Evolutionary conservation across 1,140 invertebrate species (phyloP), one percentile per base, ranked within the genome.

Genomic region (Xylocopa sonorina): DNA sequence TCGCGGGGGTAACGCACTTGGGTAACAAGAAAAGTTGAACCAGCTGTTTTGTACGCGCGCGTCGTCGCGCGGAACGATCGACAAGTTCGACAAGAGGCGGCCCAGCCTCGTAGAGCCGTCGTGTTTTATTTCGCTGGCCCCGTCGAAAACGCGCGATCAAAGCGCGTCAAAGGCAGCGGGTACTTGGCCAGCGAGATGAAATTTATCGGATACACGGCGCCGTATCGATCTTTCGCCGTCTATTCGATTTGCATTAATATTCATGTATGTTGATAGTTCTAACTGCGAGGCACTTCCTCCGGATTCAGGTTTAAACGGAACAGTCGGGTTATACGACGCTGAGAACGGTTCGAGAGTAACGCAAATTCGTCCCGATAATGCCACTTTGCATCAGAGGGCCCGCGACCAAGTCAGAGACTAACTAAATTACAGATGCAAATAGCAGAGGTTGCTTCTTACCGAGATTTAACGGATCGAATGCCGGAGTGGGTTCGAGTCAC

Each of bases 381-480:
- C 83, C 85, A 90, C 85, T 90, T 88, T 88, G 85, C 88, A 87
- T 91, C 88, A 82, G 77, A 81, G 88, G 87, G 87, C 81, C n/a
- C 86, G 81, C 82, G 74, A 81, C 83, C 78, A 80, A 87, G 85
- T 80, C 81, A 84, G 83, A 87, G 81, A 82, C 88, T 90, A 90
- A 91, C 88, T 89, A 87, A 91, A 92, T 92, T 91, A 91, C 88
- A 83, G 91, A 91, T 92, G 91, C 91, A 90, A 91, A 91, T 92
- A 90, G 91, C 85, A 88, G 89, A 89, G 81, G 79, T 90, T 83
- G 83, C 83, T 89, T 91, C 87, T 88, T 88, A 89, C 90, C 86
- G 90, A 90, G 90, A 92, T 91, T 92, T 89, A 89, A 77, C 86
- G 85, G 87, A 89, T 92, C 89, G 84, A 90, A 91, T 90, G 90